phyloP scores from a whole-genome alignment of 2,797 vertebrate genomes.

The Sarcophilus harrisii region DNA sequence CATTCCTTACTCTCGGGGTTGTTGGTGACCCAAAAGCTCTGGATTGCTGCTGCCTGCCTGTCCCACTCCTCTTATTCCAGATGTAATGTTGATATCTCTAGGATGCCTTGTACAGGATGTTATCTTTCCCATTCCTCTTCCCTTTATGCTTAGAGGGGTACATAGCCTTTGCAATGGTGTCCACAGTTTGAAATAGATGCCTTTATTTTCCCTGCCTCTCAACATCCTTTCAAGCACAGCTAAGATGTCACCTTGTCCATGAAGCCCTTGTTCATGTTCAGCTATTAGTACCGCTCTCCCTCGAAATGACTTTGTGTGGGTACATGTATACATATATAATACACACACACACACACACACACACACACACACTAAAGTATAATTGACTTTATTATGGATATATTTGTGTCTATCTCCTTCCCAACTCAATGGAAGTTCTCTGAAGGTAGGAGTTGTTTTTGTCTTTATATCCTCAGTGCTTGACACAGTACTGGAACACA shows the following conservation, averaged over 20 bases:
- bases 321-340: no score
- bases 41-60: background rate
- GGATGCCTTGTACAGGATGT: background rate
- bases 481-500: background rate
- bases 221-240: background rate
- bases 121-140: background rate
- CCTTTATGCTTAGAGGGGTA: background rate
- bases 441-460: background rate
- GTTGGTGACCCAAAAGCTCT: background rate
- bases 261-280: background rate
- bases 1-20: background rate
- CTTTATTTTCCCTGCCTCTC: background rate
- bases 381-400: background rate
- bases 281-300: background rate
- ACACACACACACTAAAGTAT: no score
- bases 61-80: background rate
- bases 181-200: no score
- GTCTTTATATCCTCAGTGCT: background rate
- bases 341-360: no score
- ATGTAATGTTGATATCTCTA: background rate
- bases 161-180: background rate
- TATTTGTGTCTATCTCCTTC: background rate
- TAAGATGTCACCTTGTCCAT: background rate
- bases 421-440: background rate
- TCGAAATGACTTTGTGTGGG: background rate